These are phyloP conservation scores for Isoperla grammatica DNA, from an alignment of 2,888 invertebrate genomes.

Conservation along the genomic window DNA sequence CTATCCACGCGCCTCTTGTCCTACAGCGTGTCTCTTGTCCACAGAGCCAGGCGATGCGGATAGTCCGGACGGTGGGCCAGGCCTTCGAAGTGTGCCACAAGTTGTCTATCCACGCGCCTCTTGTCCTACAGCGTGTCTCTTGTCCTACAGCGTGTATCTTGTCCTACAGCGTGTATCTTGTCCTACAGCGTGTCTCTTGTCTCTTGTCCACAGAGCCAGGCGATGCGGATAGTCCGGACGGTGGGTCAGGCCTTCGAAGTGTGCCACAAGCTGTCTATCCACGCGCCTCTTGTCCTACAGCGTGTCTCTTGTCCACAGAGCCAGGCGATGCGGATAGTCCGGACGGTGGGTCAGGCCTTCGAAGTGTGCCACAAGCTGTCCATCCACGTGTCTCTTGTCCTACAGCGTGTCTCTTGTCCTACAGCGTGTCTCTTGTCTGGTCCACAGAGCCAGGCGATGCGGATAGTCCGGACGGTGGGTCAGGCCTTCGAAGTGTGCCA, in stretches of 20 bases:
- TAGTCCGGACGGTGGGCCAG: conserved; percentile 97
- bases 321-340: conserved; percentile 97
- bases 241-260: conserved; percentile 99
- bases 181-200: no score
- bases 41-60: conserved; percentile 97
- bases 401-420: no score
- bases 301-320: conserved; percentile 55
- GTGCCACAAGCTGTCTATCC: conserved; percentile 89
- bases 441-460: conserved; percentile 93
- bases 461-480: conserved; percentile 95
- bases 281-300: conserved; percentile 38
- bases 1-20: conserved; percentile 49
- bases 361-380: conserved; percentile 98
- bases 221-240: conserved; percentile 96
- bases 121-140: no score
- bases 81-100: conserved; percentile 99
- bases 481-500: conserved; percentile 99
- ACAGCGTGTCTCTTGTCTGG: no score
- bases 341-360: conserved; percentile 98
- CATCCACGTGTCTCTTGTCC: conserved; percentile 50
- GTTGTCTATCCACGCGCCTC: conserved; percentile 62
- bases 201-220: conserved; percentile 72
- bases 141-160: no score
- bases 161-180: no score
- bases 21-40: no score